Evolutionary conservation across 2,888 invertebrate genomes (phyloP).

Genomic region (Philonicus albiceps): DNA sequence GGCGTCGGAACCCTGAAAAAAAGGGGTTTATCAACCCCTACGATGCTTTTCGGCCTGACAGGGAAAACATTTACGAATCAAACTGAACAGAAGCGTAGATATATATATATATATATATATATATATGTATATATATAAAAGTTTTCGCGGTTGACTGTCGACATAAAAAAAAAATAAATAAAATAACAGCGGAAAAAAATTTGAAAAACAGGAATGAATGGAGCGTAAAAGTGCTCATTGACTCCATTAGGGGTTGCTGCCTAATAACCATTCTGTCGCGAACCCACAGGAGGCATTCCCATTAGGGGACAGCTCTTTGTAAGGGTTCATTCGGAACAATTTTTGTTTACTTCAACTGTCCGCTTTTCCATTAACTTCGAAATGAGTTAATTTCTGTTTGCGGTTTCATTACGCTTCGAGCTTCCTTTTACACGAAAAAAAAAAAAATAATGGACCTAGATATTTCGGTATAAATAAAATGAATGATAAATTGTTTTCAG

Average conservation of each 20-base stretch:
- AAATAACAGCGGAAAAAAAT: neutral
- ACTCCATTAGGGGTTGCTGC: constrained; percentile 26
- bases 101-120: neutral
- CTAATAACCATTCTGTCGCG: neutral
- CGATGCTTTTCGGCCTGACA: neutral
- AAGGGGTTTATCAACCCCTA: constrained; percentile 8
- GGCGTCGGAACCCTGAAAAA: neutral
- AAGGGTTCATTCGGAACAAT: neutral
- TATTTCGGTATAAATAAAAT: neutral
- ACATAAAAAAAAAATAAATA: neutral
- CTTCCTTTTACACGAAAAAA: neutral
- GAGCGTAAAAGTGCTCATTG: constrained; percentile 36
- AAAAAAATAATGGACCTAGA: neutral
- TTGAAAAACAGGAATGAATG: constrained; percentile 7
- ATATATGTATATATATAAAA: neutral
- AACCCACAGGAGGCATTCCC: neutral
- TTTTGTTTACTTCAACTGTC: constrained; percentile 30
- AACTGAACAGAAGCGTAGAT: neutral
- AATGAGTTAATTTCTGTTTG: constrained; percentile 29
- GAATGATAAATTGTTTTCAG: neutral
- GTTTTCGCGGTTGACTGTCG: constrained; percentile 18
- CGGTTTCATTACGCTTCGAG: neutral
- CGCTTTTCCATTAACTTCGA: constrained; percentile 11
- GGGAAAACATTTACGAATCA: constrained; percentile 20
- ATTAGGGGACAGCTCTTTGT: neutral